Evolutionary conservation across 2,888 invertebrate genomes (phyloP).

Genomic region (Coelinius sp.): DNA sequence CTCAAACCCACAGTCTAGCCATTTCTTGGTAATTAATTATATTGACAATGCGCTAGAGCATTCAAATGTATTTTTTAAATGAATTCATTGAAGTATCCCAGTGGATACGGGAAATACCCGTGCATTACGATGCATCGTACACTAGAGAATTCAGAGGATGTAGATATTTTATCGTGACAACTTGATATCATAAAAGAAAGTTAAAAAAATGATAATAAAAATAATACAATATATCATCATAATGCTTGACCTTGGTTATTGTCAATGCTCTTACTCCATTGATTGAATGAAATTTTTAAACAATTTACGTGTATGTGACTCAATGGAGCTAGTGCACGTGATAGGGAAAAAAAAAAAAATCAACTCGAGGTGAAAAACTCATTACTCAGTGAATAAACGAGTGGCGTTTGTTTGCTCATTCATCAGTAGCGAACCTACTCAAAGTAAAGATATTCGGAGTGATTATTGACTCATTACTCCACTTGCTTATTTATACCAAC

Average conservation of each 20-base stretch:
- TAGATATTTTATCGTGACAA: constrained; percentile 16
- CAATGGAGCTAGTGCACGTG: background rate
- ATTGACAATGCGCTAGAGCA: background rate
- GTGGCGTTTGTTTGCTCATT: background rate
- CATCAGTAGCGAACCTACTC: background rate
- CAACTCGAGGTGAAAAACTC: background rate
- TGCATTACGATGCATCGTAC: background rate
- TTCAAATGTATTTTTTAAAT: background rate
- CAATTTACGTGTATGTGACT: constrained; percentile 2
- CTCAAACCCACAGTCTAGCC: background rate
- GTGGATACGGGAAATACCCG: background rate
- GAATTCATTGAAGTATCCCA: background rate
- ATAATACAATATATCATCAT: constrained; percentile 1
- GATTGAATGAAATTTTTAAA: constrained; percentile 6
- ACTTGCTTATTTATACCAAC: background rate
- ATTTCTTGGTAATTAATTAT: background rate
- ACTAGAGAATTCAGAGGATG: background rate
- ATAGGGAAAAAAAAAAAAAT: constrained; percentile 2
- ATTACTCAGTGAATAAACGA: background rate
- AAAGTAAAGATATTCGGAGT: background rate
- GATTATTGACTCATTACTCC: background rate
- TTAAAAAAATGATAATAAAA: background rate
- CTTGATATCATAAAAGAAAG: constrained; percentile 3
- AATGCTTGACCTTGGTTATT: constrained; percentile 9
- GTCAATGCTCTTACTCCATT: background rate